Evolutionary conservation across 2,113 vertebrate species (phyloP), one percentile per base, ranked within the genome.

Genomic region (Ophthalmolycus amberensis): DNA sequence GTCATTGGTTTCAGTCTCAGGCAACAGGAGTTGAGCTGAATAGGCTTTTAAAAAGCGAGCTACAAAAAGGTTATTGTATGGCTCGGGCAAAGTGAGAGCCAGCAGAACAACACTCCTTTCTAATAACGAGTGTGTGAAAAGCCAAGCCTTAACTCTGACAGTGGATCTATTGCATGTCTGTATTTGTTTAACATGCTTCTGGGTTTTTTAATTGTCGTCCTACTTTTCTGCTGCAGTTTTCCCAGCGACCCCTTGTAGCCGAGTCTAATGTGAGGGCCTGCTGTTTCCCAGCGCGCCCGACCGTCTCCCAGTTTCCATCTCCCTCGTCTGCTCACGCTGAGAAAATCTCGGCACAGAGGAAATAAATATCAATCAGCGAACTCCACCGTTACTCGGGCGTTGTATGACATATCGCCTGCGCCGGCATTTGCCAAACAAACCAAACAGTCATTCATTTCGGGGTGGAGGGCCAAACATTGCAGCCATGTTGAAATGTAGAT

Each of bases 11-110:
- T 70, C 9, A 6, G 62, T 83, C 46, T 74, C 32, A 15, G 32
- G 71, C 82, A 78, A 34, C 62, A 40, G 59, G 56, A 74, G 69
- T 68, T 76, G 38, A 62, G 59, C 79, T 79, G 54, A 83, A 68
- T 20, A 32, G 87, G 74, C 75, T 88, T 88, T 90, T 85, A 70
- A 87, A 89, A 79, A 54, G 44, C 0, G 29, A 77, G 68, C 44
- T 62, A 87, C 84, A 88, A 77, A 83, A 93, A 80, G 73, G 71
- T 80, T 77, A 85, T 89, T 84, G 90, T 91, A 15, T 9, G 78
- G 75, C 66, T 76, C 8, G 0, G 68, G 78, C 62, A 66, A 60
- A 60, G 66, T 27, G 68, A 38, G 66, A 72, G 73, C 66, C 75
- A 59, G 65, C 58, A 48, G 50, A 84, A 82, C 85, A 85, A 75